phyloP scores from a whole-genome alignment of 2,113 vertebrate genomes.

The Mormyrus iriodes region DNA sequence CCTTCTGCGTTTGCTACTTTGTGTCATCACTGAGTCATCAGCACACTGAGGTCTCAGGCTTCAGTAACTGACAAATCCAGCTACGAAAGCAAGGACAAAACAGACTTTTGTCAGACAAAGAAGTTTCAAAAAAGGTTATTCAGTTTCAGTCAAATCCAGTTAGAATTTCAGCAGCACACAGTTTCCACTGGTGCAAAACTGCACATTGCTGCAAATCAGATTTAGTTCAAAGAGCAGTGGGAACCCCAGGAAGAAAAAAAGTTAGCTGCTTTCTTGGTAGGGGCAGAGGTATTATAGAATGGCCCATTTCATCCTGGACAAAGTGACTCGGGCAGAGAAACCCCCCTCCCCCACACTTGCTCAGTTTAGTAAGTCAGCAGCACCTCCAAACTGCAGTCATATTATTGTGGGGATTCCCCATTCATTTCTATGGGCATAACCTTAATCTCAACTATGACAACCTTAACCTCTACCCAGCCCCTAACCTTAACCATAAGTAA shows the following conservation, averaged over 20 bases:
- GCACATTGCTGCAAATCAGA: neutral
- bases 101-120: neutral
- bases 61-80: neutral
- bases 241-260: neutral
- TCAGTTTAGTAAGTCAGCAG: no score
- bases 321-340: neutral
- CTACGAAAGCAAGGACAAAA: neutral
- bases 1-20: neutral
- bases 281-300: slow-evolving; percentile 11
- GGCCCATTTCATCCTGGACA: neutral
- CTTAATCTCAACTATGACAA: neutral
- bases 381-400: neutral
- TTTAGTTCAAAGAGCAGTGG: neutral
- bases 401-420: neutral
- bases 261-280: neutral
- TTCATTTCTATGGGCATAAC: neutral
- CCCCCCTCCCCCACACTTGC: neutral
- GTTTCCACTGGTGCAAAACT: neutral
- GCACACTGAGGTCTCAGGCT: neutral
- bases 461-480: neutral
- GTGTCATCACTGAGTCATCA: neutral
- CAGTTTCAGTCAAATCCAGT: neutral
- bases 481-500: neutral
- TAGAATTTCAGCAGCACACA: neutral
- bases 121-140: neutral